Evolutionary conservation across 2,113 vertebrate genomes (phyloP).

Genomic region (human): DNA sequence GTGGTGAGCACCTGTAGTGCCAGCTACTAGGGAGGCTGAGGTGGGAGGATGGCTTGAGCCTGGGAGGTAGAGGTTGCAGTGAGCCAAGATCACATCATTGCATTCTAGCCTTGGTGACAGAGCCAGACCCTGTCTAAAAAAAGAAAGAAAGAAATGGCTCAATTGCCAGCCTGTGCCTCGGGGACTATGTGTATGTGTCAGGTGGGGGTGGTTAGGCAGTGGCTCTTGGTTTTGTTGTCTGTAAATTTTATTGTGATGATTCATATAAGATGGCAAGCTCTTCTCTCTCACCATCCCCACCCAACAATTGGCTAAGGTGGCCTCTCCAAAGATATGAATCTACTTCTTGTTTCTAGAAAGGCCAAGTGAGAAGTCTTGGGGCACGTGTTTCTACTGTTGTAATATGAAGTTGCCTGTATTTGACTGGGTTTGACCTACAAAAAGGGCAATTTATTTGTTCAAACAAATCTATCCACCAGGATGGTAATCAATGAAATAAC

Average conservation of each 20-base stretch:
- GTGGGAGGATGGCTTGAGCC: no score
- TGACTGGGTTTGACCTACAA: neutral
- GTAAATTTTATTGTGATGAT: neutral
- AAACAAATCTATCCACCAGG: neutral
- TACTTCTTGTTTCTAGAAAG: neutral
- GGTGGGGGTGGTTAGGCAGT: neutral
- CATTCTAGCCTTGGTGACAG: no score
- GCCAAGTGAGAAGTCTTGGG: neutral
- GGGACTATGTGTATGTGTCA: accelerated
- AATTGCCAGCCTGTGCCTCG: accelerated
- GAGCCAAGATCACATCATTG: no score
- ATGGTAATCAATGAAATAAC: neutral
- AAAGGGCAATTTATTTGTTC: neutral
- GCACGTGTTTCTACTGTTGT: neutral
- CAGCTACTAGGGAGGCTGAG: no score
- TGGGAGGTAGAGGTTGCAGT: no score
- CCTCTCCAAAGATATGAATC: neutral
- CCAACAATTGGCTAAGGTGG: neutral
- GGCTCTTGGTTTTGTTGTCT: neutral
- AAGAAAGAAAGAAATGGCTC: neutral
- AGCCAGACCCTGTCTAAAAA: no score
- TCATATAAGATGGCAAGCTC: no score
- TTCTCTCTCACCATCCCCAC: accelerated
- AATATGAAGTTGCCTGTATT: neutral
- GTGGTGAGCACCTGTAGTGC: no score